These are phyloP conservation scores for Tenualosa ilisha DNA, from an alignment of 2,797 vertebrate genomes.

Conservation along the genomic window DNA sequence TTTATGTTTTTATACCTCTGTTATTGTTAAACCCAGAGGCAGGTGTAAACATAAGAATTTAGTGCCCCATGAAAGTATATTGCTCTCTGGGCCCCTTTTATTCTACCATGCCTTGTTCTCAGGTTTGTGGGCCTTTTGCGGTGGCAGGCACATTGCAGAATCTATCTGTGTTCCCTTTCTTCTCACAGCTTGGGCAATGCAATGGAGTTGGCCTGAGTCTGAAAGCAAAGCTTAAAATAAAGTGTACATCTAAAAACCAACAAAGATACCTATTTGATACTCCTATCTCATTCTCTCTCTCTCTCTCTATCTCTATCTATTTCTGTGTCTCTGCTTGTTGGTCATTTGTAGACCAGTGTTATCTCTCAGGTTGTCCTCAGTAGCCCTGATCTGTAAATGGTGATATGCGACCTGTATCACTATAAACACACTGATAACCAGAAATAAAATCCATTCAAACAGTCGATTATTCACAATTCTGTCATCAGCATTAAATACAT, in stretches of 20 bases:
- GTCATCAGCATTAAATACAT: neutral
- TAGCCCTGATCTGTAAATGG: neutral
- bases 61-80: neutral
- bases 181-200: neutral
- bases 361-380: neutral
- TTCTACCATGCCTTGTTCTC: neutral
- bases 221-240: neutral
- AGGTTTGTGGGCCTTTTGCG: neutral
- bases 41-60: neutral
- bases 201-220: neutral
- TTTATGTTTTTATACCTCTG: no score
- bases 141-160: neutral
- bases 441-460: neutral
- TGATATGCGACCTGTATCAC: neutral
- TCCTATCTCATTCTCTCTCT: neutral
- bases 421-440: neutral
- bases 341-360: no score
- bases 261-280: neutral
- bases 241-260: neutral
- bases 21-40: neutral
- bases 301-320: neutral
- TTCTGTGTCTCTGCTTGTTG: neutral
- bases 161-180: neutral
- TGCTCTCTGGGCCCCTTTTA: neutral
- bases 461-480: neutral